Base-by-base conservation (phyloP, 2,113 vertebrate genomes). In the Amia ocellicauda region DNA sequence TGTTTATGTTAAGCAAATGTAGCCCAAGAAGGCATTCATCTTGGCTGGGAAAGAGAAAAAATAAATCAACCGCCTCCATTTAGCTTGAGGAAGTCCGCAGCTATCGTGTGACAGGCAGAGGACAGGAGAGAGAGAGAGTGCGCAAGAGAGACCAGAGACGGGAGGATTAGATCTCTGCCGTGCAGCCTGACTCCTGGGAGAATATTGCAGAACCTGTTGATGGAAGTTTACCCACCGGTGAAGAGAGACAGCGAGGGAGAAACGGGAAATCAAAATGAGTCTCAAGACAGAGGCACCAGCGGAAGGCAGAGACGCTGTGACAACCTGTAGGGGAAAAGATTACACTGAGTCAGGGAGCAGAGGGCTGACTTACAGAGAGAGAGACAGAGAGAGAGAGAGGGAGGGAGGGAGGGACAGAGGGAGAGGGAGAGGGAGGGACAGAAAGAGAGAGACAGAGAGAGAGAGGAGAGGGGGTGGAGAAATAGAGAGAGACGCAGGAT, bases 361-460 rank as follows among this genome's bases (percentile, higher is more conserved):
- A 13, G 62, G 64, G 47, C 62, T 29, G 2, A 50, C 17, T 22
- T 14, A 53, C 26, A 45, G 22, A 59, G 47, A 54, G 31, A 29
- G 2, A 26, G 41, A 52, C 42, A 55, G 4, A 16, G 24, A 40
- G 53, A 31, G 47, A 36, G 24, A 49, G 62, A 28, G 36, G 26
- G 41, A 16, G 5, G 14, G 28, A 19, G 22, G 19, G 31, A 42
- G 49, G 23, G 8, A 2, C 26, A 56, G 19, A 67, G 42, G 43
- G 19, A 28, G 19, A 23, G 45, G 43, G 47, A 36, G 45, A 3
- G 63, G 53, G 71, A 24, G 41, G 69, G 75, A 63, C 50, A 36
- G 72, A 69, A 72, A 65, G 68, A 64, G 68, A 70, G 59, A 0
- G 62, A 62, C 69, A 72, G 77, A 69, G 80, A 78, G 78, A 82